Percentiles rank a stretch among this genome's conserved stretches.
Conservation (phyloP, 1,140 invertebrate genomes). For the Drosophila littoralis region DNA sequence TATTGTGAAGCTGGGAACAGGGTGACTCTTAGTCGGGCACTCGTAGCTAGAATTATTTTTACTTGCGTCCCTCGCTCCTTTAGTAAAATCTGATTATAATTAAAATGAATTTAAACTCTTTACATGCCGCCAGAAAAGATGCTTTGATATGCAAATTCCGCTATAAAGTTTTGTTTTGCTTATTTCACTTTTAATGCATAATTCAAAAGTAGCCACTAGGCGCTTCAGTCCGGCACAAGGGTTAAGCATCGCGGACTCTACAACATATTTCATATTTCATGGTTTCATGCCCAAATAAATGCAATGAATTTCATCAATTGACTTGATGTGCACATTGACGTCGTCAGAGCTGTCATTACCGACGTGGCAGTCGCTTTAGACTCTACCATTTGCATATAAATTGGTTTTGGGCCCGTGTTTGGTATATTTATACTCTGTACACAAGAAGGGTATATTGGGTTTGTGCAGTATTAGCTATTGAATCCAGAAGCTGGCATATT, state of each 20-base stretch:
- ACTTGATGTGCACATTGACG: conserved; percentile 46
- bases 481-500: too few relatives aligned
- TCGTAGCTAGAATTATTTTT: neutral
- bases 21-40: neutral
- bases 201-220: conserved; percentile 70
- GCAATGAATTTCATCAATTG: conserved; percentile 82
- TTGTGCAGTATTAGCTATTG: neutral
- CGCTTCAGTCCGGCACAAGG: conserved; percentile 52
- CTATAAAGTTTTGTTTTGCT: conserved; percentile 67
- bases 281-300: conserved; percentile 79
- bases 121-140: conserved; percentile 20
- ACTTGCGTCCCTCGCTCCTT: neutral
- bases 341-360: conserved; percentile 29
- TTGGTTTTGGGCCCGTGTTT: conserved; percentile 68
- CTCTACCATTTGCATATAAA: conserved; percentile 78
- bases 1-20: neutral
- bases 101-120: conserved; percentile 57
- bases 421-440: conserved; percentile 32
- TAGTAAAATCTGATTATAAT: conserved; percentile 50
- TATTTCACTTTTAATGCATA: conserved; percentile 73
- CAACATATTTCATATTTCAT: conserved; percentile 74
- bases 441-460: neutral
- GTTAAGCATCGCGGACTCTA: conserved; percentile 46
- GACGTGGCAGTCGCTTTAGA: conserved; percentile 39
- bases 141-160: conserved; percentile 82